A percentile compares a stretch with the other conserved stretches of the same genome.
Conservation (phyloP, 2,113 vertebrate genomes). For the Hippopotamus amphibius region DNA sequence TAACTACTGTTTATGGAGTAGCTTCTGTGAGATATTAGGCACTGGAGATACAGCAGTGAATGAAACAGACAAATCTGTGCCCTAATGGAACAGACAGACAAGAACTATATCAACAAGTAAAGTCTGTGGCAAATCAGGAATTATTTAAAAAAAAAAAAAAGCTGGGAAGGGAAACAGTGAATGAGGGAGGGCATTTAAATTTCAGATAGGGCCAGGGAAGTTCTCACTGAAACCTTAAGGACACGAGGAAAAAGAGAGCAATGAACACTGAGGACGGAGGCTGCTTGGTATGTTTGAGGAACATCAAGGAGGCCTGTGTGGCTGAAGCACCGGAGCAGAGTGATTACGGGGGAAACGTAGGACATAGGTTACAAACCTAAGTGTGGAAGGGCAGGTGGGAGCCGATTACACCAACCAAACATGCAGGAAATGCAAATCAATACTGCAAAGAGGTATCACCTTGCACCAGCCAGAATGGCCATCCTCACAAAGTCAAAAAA, state of each 20-base stretch:
- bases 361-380: background rate
- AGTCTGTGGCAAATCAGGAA: background rate
- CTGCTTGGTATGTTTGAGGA: background rate
- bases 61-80: background rate
- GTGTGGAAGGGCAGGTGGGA: rapidly evolving
- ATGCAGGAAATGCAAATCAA: too few species aligned
- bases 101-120: background rate
- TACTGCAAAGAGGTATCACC: too few species aligned
- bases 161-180: background rate
- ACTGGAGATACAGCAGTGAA: background rate
- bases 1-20: background rate
- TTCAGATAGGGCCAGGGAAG: background rate
- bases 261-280: background rate
- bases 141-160: background rate
- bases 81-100: background rate
- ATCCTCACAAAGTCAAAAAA: too few species aligned
- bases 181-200: background rate
- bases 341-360: background rate
- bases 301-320: background rate
- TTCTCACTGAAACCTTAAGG: background rate
- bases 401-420: background rate
- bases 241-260: background rate
- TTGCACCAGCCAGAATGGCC: too few species aligned
- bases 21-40: background rate
- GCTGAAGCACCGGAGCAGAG: background rate